A percentile compares a stretch with the other conserved stretches of the same genome.
phyloP scores from a whole-genome alignment of 2,797 vertebrate genomes.

The Melanotaenia pygmaea region DNA sequence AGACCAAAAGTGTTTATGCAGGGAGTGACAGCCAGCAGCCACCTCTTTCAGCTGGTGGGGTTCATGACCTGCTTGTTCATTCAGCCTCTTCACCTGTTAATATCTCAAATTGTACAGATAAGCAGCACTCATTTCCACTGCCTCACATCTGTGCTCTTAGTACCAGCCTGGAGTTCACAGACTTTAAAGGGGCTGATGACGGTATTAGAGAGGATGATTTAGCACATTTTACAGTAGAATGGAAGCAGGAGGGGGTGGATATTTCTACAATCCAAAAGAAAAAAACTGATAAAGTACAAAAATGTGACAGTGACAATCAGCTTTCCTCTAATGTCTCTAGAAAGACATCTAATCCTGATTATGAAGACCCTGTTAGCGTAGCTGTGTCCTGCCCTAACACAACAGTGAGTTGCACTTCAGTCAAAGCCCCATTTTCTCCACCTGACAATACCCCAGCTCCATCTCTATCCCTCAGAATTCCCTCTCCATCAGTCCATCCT shows the following conservation, averaged over 20 bases:
- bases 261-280: conserved; percentile 28
- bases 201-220: conserved; percentile 80
- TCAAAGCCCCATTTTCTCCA: conserved; percentile 9
- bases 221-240: conserved; percentile 72
- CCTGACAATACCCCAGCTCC: conserved; percentile 35
- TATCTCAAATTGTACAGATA: conserved; percentile 63
- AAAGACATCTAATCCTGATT: conserved; percentile 39
- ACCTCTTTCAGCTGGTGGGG: conserved; percentile 20
- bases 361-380: conserved; percentile 28
- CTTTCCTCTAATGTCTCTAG: conserved; percentile 21
- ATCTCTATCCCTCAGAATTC: conserved; percentile 11
- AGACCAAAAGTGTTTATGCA: conserved; percentile 82
- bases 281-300: conserved; percentile 25
- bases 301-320: conserved; percentile 43
- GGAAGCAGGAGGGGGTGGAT: conserved; percentile 40
- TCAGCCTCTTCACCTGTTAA: conserved; percentile 54
- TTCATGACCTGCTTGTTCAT: conserved; percentile 25
- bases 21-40: conserved; percentile 65
- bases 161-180: conserved; percentile 89
- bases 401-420: conserved; percentile 40
- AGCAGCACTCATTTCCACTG: conserved; percentile 54
- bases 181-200: conserved; percentile 94
- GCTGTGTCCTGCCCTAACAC: conserved; percentile 37
- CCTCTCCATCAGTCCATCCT: conserved; percentile 27
- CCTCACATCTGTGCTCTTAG: conserved; percentile 66